Base-by-base conservation (phyloP, 2,888 invertebrate species). In the Chironomus riparius region DNA sequence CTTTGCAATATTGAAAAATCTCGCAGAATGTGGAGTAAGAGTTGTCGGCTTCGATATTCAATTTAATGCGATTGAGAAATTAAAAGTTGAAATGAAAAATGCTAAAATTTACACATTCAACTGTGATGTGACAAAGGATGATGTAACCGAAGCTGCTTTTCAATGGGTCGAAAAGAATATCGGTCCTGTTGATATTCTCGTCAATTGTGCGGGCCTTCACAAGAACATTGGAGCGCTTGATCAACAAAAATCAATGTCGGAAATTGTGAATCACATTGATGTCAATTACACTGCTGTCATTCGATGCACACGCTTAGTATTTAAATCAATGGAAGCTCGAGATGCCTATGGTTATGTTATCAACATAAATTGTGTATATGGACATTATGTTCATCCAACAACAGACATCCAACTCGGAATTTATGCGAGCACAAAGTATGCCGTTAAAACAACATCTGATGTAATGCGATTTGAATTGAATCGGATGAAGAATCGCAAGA, bases 71-170 rank as follows among this genome's bases (percentile, higher is more conserved):
- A 73, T 73, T 47, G 73, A 73, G 12, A 73, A 73, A 47, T 21
- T 73, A 12, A 73, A 73, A 22, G 3, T 24, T 13, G 73, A 73
- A 47, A 10, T 47, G 6, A 62, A 15, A 12, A 73, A 61, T 21
- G 21, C 18, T 21, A 73, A 47, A 61, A 61, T 73, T 47, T 62
- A 47, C 21, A 47, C 73, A 28, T 28, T 18, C 7, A 1, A n/a
- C 2, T 73, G 73, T 10, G 73, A 73, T 50, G 21, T 73, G 4
- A 65, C 73, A 21, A 65, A 61, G 6, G 73, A 73, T 13, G 73
- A 61, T 4, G 10, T 5, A 21, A 22, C 47, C 12, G 61, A 62
- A 62, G 38, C 28, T 1, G n/a, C 62, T 18, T 73, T 73, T n/a
- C 38, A 62, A 1, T 73, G 73, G 73, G 47, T 73, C 12, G 73